Percentiles rank a stretch among this genome's conserved stretches.
Conservation (phyloP, 2,888 invertebrate species). For the Spicauda simplicius region DNA sequence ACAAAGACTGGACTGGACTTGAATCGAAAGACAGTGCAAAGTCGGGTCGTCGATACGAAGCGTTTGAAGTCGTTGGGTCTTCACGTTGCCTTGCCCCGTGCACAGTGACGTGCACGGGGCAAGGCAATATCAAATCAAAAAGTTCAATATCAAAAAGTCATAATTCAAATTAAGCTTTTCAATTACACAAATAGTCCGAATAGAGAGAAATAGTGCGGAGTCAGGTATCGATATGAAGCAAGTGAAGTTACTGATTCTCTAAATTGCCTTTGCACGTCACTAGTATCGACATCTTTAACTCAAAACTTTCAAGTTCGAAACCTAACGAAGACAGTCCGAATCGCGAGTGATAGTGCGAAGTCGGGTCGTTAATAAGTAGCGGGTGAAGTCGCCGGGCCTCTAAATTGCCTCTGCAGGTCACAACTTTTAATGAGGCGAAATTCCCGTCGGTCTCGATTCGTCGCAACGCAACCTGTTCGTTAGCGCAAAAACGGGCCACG, state of each 20-base stretch:
- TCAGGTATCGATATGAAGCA: slow-evolving; percentile 74
- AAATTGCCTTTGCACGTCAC: background rate
- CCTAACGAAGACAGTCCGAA: slow-evolving; percentile 1
- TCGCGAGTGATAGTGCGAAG: slow-evolving; percentile 69
- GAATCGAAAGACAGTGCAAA: slow-evolving; percentile 73
- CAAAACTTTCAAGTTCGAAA: background rate
- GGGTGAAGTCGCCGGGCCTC: slow-evolving; percentile 67
- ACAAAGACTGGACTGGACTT: too few species aligned
- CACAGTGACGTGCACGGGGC: too few species aligned
- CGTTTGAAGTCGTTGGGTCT: slow-evolving; percentile 64
- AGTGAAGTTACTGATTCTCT: slow-evolving; percentile 36
- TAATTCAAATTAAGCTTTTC: too few species aligned
- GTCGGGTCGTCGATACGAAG: slow-evolving; percentile 74
- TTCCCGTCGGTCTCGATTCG: slow-evolving; percentile 74
- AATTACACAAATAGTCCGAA: too few species aligned
- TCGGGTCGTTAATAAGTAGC: slow-evolving; percentile 75
- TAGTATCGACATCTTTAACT: background rate
- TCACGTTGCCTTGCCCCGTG: slow-evolving; percentile 83
- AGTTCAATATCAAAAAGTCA: too few species aligned
- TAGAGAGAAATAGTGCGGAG: slow-evolving; percentile 67
- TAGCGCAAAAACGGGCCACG: slow-evolving; percentile 83
- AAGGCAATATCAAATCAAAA: background rate
- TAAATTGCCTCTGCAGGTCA: slow-evolving; percentile 82
- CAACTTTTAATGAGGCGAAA: slow-evolving; percentile 85
- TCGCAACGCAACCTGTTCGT: slow-evolving; percentile 83